A percentile compares a stretch with the other conserved stretches of the same genome.
phyloP scores from a whole-genome alignment of 2,888 invertebrate genomes.

The Lacanobia wlatinum region DNA sequence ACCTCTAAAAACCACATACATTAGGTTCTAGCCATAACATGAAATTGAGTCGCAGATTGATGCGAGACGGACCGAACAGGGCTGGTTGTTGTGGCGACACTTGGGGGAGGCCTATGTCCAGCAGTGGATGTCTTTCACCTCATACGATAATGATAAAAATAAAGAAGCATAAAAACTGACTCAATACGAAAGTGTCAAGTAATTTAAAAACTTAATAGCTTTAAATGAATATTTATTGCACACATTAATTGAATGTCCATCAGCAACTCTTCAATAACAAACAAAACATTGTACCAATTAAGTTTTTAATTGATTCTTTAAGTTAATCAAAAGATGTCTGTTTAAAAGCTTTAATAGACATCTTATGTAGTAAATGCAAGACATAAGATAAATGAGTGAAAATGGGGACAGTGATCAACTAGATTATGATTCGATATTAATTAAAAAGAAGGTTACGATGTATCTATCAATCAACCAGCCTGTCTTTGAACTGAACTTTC shows the following conservation, averaged over 20 bases:
- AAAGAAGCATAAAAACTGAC: background rate
- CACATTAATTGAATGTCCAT: conserved; percentile 44
- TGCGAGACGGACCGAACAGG: too few relatives aligned
- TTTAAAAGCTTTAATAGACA: conserved; percentile 1
- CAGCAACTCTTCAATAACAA: conserved; percentile 32
- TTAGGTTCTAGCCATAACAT: too few relatives aligned
- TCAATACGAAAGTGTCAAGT: conserved; percentile 18
- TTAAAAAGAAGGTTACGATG: conserved; percentile 3
- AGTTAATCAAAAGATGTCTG: conserved; percentile 16
- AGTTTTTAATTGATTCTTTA: conserved; percentile 29
- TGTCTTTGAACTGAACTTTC: conserved; percentile 8
- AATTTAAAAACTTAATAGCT: conserved; percentile 30
- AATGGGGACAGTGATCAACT: conserved; percentile 17
- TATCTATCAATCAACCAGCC: conserved; percentile 24
- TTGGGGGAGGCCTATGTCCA: too few relatives aligned
- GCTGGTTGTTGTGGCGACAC: too few relatives aligned
- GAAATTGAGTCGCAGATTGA: background rate
- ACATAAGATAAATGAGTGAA: conserved; percentile 39
- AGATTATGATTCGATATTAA: conserved; percentile 12
- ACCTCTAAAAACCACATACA: too few relatives aligned
- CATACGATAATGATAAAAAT: background rate
- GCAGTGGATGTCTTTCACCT: too few relatives aligned
- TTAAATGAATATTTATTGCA: conserved; percentile 27
- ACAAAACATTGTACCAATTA: conserved; percentile 44
- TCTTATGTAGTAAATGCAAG: conserved; percentile 7